Base-by-base conservation (phyloP, 2,113 vertebrate species). In the Phylloscopus trochilus region DNA sequence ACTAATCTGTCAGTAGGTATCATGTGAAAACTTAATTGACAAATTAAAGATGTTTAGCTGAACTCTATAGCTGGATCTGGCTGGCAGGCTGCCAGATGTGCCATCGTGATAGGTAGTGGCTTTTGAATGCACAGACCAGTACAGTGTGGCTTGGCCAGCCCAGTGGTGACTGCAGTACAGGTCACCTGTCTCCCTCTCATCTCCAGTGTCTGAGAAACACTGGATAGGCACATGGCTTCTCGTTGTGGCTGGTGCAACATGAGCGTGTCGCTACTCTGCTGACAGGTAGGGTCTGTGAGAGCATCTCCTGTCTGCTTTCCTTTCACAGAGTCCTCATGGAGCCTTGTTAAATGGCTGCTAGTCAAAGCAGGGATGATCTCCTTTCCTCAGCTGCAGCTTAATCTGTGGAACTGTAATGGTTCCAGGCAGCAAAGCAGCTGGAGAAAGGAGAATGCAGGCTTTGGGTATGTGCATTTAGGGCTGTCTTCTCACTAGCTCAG, bases 171-270 rank as follows among this genome's bases (percentile, higher is more conserved):
- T 49, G 44, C 37, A 19, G 27, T 15, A 18, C 37, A 37, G n/a
- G 22, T 56, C 37, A 56, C 13, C 44, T 86, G 24, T 31, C 26
- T 30, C 47, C 21, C 46, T 75, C 7, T 51, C 39, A 16, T 27
- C 58, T 79, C 23, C 24, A 28, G 2, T 18, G 2, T 15, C 60
- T 6, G 0, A 22, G n/a, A 55, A 58, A 62, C 74, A 21, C 33
- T 37, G n/a, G 27, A 2, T 21, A 11, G 51, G 41, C 39, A 33
- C 33, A 9, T 6, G 2, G 35, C 14, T 15, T n/a, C 31, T 84
- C 15, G 6, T 17, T 0, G 0, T 35, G 33, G 33, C 69, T 68
- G 35, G 11, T 28, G 51, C 51, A 73, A 53, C 13, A 12, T 0
- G 2, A 59, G 30, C 24, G 8, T 17, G 53, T 49, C 79, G 63